These are phyloP conservation scores for Perizoma flavofasciatum DNA, from an alignment of 2,888 invertebrate species.

Conservation along the genomic window DNA sequence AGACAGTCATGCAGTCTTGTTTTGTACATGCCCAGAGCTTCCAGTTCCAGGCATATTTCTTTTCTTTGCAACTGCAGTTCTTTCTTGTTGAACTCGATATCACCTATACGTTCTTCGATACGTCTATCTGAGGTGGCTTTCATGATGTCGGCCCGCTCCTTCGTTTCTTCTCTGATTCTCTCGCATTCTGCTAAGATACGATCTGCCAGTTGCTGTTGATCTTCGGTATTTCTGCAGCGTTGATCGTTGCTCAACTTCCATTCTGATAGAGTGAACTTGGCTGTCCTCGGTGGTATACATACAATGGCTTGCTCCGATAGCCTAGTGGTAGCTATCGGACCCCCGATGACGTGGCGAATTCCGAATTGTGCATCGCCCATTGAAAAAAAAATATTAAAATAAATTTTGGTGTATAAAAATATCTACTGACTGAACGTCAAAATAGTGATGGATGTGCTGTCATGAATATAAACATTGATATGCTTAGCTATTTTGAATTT, in stretches of 20 bases:
- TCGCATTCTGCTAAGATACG: slow-evolving; percentile 86
- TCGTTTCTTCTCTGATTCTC: slow-evolving; percentile 87
- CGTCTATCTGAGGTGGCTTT: slow-evolving; percentile 91
- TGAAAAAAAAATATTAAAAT: slow-evolving; percentile 20
- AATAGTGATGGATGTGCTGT: not conserved
- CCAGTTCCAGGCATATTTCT: slow-evolving; percentile 90
- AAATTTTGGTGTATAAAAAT: slow-evolving; percentile 2
- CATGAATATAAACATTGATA: no score
- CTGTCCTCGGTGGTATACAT: slow-evolving; percentile 74
- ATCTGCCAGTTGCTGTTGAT: slow-evolving; percentile 93
- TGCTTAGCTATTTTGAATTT: no score
- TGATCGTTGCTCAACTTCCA: slow-evolving; percentile 89
- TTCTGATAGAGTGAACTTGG: slow-evolving; percentile 87
- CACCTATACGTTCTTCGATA: slow-evolving; percentile 91
- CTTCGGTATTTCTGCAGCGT: slow-evolving; percentile 88
- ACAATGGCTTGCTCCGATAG: slow-evolving; percentile 73
- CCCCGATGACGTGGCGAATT: slow-evolving; percentile 69
- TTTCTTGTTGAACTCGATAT: slow-evolving; percentile 90
- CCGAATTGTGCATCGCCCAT: slow-evolving; percentile 74
- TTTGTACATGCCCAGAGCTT: slow-evolving; percentile 90
- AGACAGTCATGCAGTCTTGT: slow-evolving; percentile 90
- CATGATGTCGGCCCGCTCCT: slow-evolving; percentile 88
- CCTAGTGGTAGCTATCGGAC: slow-evolving; percentile 71
- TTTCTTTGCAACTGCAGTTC: slow-evolving; percentile 91
- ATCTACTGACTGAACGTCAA: slow-evolving; percentile 11